phyloP scores from a whole-genome alignment of 2,797 vertebrate genomes.

The Falco concolor region DNA sequence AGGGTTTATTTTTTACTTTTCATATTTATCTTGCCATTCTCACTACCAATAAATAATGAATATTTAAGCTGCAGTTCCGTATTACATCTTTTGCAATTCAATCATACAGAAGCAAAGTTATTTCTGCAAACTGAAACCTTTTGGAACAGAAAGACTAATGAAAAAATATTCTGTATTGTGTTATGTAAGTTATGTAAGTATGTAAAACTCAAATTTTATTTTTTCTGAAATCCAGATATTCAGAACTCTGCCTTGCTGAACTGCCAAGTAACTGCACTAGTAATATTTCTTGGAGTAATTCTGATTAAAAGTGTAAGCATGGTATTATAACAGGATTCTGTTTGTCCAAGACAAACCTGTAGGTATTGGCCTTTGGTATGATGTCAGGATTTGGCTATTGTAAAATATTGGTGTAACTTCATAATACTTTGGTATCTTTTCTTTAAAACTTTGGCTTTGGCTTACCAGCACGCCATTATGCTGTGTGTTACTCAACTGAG shows the following conservation, averaged over 20 bases:
- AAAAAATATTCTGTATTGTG: neutral
- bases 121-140: neutral
- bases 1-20: neutral
- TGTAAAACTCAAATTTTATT: neutral
- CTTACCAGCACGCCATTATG: rapidly evolving
- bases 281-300: constrained; percentile 16
- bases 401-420: neutral
- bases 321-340: neutral
- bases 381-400: neutral
- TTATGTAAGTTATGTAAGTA: neutral
- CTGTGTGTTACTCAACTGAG: neutral
- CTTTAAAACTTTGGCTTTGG: neutral
- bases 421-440: neutral
- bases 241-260: neutral
- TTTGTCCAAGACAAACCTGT: neutral
- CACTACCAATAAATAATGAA: neutral
- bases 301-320: neutral
- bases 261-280: neutral
- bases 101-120: neutral
- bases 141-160: neutral
- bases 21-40: neutral
- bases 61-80: neutral
- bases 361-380: neutral
- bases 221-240: neutral
- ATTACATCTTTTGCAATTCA: neutral